Evolutionary conservation across 2,113 vertebrate genomes (phyloP).

Genomic region (Tylochromis polylepis): DNA sequence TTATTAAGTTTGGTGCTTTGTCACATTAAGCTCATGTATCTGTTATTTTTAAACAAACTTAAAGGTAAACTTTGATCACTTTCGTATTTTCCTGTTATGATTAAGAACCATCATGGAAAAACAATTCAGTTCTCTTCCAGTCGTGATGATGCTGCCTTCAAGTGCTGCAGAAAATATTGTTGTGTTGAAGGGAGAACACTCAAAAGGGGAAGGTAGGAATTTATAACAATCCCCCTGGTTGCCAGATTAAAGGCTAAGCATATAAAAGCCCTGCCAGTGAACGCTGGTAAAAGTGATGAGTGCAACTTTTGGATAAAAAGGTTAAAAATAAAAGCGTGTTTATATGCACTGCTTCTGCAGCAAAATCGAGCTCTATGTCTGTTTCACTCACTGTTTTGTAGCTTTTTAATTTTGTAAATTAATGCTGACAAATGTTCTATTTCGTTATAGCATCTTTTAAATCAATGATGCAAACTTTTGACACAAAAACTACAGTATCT

Average conservation of each 20-base stretch:
- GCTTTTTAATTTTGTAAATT: neutral
- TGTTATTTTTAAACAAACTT: neutral
- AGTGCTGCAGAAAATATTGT: neutral
- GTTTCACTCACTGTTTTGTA: neutral
- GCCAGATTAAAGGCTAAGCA: slow-evolving; percentile 13
- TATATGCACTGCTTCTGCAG: neutral
- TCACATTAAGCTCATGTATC: neutral
- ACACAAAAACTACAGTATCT: neutral
- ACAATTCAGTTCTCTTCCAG: neutral
- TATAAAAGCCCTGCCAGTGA: neutral
- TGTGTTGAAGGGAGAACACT: neutral
- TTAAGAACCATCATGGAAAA: neutral
- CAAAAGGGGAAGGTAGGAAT: neutral
- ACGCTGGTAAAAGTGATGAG: neutral
- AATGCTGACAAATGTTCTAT: neutral
- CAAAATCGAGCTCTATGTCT: neutral
- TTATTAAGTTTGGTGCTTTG: neutral
- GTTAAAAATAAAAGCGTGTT: neutral
- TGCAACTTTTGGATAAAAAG: neutral
- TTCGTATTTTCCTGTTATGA: neutral
- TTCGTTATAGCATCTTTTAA: neutral
- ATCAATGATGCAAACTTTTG: neutral
- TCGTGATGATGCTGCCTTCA: neutral
- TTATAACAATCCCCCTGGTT: neutral
- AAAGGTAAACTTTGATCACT: neutral